Conservation (phyloP, 1,140 invertebrate species). For the Euwallacea fornicatus region DNA sequence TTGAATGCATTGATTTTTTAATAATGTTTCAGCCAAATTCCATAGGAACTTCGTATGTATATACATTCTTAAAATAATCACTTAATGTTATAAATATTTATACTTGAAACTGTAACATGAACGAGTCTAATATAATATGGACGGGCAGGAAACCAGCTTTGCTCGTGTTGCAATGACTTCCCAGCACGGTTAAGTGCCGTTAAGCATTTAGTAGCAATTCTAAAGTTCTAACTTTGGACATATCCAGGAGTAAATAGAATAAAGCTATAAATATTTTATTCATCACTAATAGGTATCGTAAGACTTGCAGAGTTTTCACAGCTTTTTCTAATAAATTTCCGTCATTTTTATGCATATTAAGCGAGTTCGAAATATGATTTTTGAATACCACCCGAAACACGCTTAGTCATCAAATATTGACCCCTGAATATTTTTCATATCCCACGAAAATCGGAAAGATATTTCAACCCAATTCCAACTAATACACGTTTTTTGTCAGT, state of each 20-base stretch:
- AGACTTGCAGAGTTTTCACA: too few relatives aligned
- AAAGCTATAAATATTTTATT: too few relatives aligned
- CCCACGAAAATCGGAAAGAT: not conserved
- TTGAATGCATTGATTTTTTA: not conserved
- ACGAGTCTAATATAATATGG: not conserved
- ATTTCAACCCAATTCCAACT: slow-evolving; percentile 6
- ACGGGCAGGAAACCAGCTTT: slow-evolving; percentile 2
- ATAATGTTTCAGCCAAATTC: not conserved
- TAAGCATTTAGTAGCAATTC: slow-evolving; percentile 2
- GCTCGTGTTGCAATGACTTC: slow-evolving; percentile 6
- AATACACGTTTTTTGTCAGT: slow-evolving; percentile 3
- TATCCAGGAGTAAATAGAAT: too few relatives aligned
- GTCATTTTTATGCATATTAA: too few relatives aligned
- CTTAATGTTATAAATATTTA: not conserved
- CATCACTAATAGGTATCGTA: too few relatives aligned
- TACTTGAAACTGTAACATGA: not conserved
- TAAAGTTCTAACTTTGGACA: not conserved
- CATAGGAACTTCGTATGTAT: not conserved
- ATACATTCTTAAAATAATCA: not conserved
- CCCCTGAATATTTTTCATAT: not conserved
- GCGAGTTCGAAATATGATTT: too few relatives aligned
- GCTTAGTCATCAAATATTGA: not conserved
- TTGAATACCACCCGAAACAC: not conserved
- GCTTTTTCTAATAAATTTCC: too few relatives aligned
- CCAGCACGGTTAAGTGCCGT: not conserved